A percentile compares a stretch with the other conserved stretches of the same genome.
These are phyloP conservation scores for Petrocephalus sullivani DNA, from an alignment of 2,797 vertebrate genomes.

Conservation along the genomic window DNA sequence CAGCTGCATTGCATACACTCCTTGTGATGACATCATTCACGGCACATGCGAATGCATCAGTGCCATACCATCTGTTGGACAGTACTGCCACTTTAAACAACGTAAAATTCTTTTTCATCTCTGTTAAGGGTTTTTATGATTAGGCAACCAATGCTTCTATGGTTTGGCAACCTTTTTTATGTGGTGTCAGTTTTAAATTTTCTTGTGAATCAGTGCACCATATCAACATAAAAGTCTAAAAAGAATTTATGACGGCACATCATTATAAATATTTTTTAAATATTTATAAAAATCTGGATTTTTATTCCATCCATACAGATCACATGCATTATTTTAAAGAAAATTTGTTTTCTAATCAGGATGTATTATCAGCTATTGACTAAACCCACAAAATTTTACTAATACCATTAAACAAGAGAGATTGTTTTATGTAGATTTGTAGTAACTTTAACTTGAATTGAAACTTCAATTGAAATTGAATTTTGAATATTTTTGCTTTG, in stretches of 20 bases:
- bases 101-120: background rate
- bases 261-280: background rate
- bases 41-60: background rate
- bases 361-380: no score
- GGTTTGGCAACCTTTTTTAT: no score
- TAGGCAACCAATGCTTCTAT: no score
- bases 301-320: background rate
- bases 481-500: background rate
- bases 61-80: background rate
- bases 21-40: background rate
- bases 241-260: no score
- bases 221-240: background rate
- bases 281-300: background rate
- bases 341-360: no score
- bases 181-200: background rate
- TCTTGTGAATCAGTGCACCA: background rate
- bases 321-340: background rate
- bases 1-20: conserved; percentile 44
- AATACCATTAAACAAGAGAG: no score
- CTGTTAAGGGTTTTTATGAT: no score
- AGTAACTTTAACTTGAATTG: background rate
- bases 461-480: background rate
- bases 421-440: background rate
- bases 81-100: background rate
- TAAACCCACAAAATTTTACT: no score